These are phyloP conservation scores for Pyrocephalus nanus DNA, from an alignment of 2,797 vertebrate species.

Conservation along the genomic window DNA sequence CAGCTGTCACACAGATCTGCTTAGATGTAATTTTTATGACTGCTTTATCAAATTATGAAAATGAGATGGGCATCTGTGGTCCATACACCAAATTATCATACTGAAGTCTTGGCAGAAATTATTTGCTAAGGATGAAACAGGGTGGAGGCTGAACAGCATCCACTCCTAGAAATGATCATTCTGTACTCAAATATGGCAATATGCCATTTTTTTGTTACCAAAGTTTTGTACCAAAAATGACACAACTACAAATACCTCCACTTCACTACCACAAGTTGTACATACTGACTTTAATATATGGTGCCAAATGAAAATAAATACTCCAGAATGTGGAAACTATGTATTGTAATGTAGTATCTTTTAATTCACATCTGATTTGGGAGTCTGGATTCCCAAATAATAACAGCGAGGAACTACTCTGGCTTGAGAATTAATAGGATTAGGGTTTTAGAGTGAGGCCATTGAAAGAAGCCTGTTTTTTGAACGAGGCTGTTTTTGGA, in stretches of 20 bases:
- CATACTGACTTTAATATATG: background rate
- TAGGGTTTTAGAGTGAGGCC: background rate
- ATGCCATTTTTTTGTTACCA: background rate
- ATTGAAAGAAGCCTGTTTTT: background rate
- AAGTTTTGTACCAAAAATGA: background rate
- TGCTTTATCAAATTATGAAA: background rate
- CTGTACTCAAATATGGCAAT: background rate
- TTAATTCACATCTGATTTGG: background rate
- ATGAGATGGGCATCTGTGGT: background rate
- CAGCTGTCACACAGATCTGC: background rate
- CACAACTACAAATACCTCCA: background rate
- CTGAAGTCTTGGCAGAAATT: background rate
- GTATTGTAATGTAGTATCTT: background rate
- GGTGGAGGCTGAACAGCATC: background rate
- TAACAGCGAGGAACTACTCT: background rate
- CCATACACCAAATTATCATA: background rate
- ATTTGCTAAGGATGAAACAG: background rate
- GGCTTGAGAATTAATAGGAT: background rate
- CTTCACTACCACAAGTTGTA: background rate
- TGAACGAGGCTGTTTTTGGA: background rate
- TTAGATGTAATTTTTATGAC: background rate
- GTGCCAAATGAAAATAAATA: background rate
- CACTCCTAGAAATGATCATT: background rate
- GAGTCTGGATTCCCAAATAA: background rate
- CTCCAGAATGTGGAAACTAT: background rate